These are phyloP conservation scores for Phalloptychus januarius DNA, from an alignment of 2,797 vertebrate species.

Conservation along the genomic window DNA sequence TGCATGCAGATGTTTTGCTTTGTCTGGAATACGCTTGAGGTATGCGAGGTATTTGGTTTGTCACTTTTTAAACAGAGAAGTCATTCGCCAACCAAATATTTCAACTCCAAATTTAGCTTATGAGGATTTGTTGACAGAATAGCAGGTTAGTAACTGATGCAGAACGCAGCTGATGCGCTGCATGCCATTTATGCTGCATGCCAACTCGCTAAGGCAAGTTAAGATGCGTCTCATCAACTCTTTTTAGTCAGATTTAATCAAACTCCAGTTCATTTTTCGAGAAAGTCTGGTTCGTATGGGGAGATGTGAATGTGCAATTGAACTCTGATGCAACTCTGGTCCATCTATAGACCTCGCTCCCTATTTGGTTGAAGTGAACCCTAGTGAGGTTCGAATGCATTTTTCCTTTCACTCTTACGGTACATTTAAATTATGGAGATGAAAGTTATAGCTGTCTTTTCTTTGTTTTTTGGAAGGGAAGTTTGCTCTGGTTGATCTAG, in stretches of 20 bases:
- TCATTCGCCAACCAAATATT: not conserved
- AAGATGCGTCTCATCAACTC: too few relatives aligned
- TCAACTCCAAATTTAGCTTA: not conserved
- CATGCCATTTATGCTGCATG: too few relatives aligned
- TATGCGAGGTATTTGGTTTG: not conserved
- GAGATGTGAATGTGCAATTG: too few relatives aligned
- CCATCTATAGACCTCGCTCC: too few relatives aligned
- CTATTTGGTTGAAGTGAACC: too few relatives aligned
- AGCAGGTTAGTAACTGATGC: not conserved
- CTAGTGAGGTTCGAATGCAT: not conserved
- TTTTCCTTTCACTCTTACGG: not conserved
- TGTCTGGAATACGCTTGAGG: not conserved
- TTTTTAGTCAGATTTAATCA: too few relatives aligned
- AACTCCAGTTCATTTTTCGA: too few relatives aligned
- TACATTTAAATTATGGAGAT: not conserved
- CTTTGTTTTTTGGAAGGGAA: not conserved
- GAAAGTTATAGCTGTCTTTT: not conserved
- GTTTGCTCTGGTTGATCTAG: not conserved
- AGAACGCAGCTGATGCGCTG: too few relatives aligned
- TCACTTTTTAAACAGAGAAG: not conserved
- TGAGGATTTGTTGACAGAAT: not conserved
- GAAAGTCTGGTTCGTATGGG: too few relatives aligned
- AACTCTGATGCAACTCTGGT: too few relatives aligned
- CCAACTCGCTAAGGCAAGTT: too few relatives aligned
- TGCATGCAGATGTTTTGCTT: conserved; percentile 6